phyloP scores from a whole-genome alignment of 2,797 vertebrate species.

The Gymnoscopelus microlampas region DNA sequence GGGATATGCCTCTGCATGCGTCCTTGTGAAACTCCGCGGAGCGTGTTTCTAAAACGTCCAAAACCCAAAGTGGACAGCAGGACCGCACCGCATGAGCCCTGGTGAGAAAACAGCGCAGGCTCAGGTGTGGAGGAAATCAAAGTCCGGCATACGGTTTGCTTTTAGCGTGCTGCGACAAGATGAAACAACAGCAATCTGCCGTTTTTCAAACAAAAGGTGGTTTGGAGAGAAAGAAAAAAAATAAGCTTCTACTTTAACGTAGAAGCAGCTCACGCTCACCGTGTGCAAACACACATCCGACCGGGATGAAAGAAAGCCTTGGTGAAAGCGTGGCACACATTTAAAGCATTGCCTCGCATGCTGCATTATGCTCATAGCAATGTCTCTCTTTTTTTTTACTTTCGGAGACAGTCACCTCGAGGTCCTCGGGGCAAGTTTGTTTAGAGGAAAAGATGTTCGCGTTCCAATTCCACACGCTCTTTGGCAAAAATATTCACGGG shows the following conservation, averaged over 20 bases:
- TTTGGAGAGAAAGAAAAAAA: too few species aligned
- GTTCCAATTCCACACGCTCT: not conserved
- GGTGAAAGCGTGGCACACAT: not conserved
- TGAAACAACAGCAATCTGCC: not conserved
- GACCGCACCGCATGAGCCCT: constrained; percentile 3
- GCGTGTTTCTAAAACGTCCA: not conserved
- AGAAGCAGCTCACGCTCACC: too few species aligned
- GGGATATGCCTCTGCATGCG: constrained; percentile 4
- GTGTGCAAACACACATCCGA: too few species aligned
- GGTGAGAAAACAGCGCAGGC: not conserved
- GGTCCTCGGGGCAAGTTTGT: not conserved
- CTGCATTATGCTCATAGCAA: not conserved
- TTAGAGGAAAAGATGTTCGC: not conserved
- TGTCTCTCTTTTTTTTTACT: not conserved
- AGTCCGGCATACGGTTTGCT: not conserved
- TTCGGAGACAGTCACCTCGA: not conserved
- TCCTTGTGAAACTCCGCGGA: constrained; percentile 1
- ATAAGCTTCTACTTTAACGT: too few species aligned
- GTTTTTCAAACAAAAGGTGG: not conserved
- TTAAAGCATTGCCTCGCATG: not conserved
- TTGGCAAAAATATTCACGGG: not conserved
- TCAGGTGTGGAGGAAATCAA: constrained; percentile 5
- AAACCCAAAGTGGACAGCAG: constrained; percentile 3
- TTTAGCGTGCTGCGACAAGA: not conserved
- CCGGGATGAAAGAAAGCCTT: too few species aligned